Evolutionary conservation across 2,113 vertebrate genomes (phyloP).

Genomic region (Equus przewalskii): DNA sequence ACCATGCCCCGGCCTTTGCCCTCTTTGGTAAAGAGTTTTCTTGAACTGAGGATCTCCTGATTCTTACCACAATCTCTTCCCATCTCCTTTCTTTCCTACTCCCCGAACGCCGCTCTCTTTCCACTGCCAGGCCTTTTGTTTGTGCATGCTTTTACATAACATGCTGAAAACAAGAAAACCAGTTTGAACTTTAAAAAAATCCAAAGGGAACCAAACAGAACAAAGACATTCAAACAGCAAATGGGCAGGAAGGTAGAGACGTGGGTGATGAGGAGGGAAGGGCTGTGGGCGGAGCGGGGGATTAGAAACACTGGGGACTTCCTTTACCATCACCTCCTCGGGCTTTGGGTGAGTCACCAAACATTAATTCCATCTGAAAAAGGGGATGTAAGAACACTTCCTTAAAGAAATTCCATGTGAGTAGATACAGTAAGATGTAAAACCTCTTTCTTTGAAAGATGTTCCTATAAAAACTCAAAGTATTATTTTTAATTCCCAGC

Average conservation of each 20-base stretch:
- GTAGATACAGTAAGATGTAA: background rate
- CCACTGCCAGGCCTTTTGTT: background rate
- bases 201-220: background rate
- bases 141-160: background rate
- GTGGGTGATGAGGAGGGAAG: background rate
- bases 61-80: background rate
- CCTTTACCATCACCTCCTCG: background rate
- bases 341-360: background rate
- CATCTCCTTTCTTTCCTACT: background rate
- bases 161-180: background rate
- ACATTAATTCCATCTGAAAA: background rate
- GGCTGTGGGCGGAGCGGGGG: too few relatives aligned
- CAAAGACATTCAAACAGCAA: background rate
- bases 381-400: background rate
- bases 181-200: background rate
- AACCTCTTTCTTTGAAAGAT: conserved; percentile 46
- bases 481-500: conserved; percentile 32
- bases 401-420: conserved; percentile 37
- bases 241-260: background rate
- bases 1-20: background rate
- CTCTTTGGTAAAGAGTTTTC: background rate
- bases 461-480: background rate
- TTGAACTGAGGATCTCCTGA: background rate
- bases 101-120: background rate
- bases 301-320: background rate